phyloP scores from a whole-genome alignment of 2,113 vertebrate species.

The Rana temporaria region DNA sequence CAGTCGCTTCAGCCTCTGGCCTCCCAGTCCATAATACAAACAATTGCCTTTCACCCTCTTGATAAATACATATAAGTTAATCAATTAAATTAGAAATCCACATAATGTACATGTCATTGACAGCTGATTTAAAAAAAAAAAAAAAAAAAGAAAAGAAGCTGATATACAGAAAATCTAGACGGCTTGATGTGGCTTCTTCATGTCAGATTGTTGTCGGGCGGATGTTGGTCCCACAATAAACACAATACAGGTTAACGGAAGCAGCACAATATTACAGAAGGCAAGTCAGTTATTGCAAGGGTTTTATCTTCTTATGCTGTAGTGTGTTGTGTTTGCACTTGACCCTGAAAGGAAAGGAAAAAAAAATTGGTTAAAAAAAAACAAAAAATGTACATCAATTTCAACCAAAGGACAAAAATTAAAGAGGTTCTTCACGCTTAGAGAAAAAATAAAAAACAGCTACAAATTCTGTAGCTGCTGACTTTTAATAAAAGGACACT shows the following conservation, averaged over 20 bases:
- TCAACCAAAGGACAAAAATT: background rate
- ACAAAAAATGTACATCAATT: background rate
- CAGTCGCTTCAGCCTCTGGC: constrained; percentile 82
- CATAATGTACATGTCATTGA: constrained; percentile 89
- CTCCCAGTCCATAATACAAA: constrained; percentile 67
- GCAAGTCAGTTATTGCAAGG: constrained; percentile 70
- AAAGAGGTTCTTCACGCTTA: too few relatives aligned
- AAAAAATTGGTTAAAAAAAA: constrained; percentile 39
- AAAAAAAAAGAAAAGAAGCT: constrained; percentile 75
- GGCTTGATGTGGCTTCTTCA: constrained; percentile 72
- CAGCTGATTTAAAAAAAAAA: constrained; percentile 71
- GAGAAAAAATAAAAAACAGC: too few relatives aligned
- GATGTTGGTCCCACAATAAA: constrained; percentile 85
- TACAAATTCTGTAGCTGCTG: too few relatives aligned
- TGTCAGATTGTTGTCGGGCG: constrained; percentile 71
- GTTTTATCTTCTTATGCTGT: constrained; percentile 88
- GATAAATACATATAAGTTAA: constrained; percentile 96
- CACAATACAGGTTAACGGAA: constrained; percentile 77
- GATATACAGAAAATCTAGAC: constrained; percentile 81
- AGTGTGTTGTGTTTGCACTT: constrained; percentile 82
- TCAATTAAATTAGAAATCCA: constrained; percentile 97
- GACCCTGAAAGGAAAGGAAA: constrained; percentile 74
- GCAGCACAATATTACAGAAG: constrained; percentile 81
- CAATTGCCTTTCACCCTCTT: constrained; percentile 74
- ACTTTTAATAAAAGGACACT: too few relatives aligned